phyloP scores from a whole-genome alignment of 2,797 vertebrate genomes.

The Leptatherina wallacei region DNA sequence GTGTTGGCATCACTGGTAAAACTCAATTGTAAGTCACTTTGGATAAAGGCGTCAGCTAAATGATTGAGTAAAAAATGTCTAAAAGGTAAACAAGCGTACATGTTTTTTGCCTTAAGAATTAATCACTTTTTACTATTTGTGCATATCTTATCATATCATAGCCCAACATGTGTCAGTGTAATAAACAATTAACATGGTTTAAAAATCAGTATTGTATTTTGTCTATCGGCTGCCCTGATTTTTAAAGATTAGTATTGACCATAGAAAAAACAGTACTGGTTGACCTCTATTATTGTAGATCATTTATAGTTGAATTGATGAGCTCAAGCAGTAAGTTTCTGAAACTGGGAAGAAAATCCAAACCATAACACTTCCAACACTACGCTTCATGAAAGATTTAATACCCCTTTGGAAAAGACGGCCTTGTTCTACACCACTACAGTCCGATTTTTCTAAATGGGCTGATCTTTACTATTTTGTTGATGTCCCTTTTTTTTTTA shows the following conservation, averaged over 20 bases:
- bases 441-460: background rate
- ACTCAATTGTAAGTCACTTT: no score
- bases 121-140: no score
- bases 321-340: background rate
- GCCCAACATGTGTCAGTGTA: background rate
- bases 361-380: background rate
- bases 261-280: no score
- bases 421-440: background rate
- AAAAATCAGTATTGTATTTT: no score
- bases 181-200: background rate
- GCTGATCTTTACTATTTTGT: background rate
- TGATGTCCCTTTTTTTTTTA: no score
- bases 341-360: background rate
- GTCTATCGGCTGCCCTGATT: no score
- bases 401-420: background rate
- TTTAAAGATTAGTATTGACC: no score
- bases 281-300: background rate
- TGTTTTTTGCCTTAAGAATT: no score
- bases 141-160: background rate
- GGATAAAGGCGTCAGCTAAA: no score
- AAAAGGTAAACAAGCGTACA: no score
- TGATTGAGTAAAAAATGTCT: no score
- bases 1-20: no score
- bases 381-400: background rate
- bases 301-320: constrained; percentile 4